A percentile compares a stretch with the other conserved stretches of the same genome.
Conservation (phyloP, 2,888 invertebrate genomes). For the Platycheirus albimanus region DNA sequence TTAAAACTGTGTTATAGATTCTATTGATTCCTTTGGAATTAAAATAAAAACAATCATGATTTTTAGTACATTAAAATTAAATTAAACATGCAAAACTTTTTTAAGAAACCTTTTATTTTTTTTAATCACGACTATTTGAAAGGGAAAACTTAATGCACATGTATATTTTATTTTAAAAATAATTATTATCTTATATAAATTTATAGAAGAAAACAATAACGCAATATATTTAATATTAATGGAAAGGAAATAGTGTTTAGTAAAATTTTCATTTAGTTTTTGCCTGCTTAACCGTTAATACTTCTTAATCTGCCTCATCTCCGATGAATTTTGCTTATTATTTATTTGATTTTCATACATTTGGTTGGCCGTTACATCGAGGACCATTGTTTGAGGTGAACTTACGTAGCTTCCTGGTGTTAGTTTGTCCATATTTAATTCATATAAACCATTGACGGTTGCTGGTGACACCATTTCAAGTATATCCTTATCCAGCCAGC, state of each 20-base stretch:
- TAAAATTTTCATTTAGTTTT: not conserved
- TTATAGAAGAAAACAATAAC: slow-evolving; percentile 25
- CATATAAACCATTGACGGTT: slow-evolving; percentile 72
- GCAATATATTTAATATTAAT: slow-evolving; percentile 43
- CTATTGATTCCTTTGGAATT: no score
- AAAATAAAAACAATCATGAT: no score
- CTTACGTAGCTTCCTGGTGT: slow-evolving; percentile 13
- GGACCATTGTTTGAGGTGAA: slow-evolving; percentile 27
- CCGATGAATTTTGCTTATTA: slow-evolving; percentile 65
- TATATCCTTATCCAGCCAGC: slow-evolving; percentile 70
- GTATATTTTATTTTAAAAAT: slow-evolving; percentile 2
- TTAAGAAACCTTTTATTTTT: not conserved
- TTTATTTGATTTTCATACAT: slow-evolving; percentile 48
- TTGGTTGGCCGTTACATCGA: slow-evolving; percentile 54
- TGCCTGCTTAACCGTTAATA: slow-evolving; percentile 10
- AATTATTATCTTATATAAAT: slow-evolving; percentile 22
- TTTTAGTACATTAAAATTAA: no score
- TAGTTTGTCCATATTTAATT: slow-evolving; percentile 74
- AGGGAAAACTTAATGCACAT: slow-evolving; percentile 6
- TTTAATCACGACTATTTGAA: not conserved
- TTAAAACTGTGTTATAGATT: no score
- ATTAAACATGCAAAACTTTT: no score
- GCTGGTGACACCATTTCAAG: slow-evolving; percentile 73
- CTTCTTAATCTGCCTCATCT: slow-evolving; percentile 54
- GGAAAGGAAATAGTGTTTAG: slow-evolving; percentile 53